Conservation (phyloP, 2,797 vertebrate species). For the Ptychadena robeensis region DNA sequence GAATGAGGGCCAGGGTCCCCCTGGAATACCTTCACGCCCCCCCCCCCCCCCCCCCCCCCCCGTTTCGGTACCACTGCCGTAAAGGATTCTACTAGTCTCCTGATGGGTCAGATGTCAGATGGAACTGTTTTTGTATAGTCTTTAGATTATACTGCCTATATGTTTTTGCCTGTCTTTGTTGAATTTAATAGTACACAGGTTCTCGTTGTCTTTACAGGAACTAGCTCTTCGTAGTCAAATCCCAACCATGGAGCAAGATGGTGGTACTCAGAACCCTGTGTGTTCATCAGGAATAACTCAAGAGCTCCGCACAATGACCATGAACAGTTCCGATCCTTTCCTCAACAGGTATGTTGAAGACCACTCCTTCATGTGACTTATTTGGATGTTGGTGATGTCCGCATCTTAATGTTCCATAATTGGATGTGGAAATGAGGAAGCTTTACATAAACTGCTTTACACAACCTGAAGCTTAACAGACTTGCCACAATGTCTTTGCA, state of each 20-base stretch:
- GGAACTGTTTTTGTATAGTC: not conserved
- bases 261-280: constrained; percentile 87
- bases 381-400: too few species aligned
- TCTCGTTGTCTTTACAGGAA: constrained; percentile 79
- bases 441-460: too few species aligned
- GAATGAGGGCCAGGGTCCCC: too few species aligned
- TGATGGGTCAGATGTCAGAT: not conserved
- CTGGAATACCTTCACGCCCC: too few species aligned
- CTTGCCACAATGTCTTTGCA: not conserved
- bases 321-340: constrained; percentile 98
- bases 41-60: too few species aligned
- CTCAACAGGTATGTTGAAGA: constrained; percentile 91
- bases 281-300: constrained; percentile 94
- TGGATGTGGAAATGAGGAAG: too few species aligned
- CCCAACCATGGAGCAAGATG: constrained; percentile 94
- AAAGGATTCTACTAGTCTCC: not conserved
- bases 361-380: not conserved
- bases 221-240: constrained; percentile 94
- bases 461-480: not conserved
- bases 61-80: too few species aligned
- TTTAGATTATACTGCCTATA: not conserved
- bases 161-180: constrained; percentile 41
- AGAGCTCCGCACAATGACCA: constrained; percentile 96
- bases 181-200: constrained; percentile 57
- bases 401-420: too few species aligned